Evolutionary conservation across 2,797 vertebrate genomes (phyloP), one percentile per base, ranked within the genome.

Genomic region (Enteromius unitaeniatus): DNA sequence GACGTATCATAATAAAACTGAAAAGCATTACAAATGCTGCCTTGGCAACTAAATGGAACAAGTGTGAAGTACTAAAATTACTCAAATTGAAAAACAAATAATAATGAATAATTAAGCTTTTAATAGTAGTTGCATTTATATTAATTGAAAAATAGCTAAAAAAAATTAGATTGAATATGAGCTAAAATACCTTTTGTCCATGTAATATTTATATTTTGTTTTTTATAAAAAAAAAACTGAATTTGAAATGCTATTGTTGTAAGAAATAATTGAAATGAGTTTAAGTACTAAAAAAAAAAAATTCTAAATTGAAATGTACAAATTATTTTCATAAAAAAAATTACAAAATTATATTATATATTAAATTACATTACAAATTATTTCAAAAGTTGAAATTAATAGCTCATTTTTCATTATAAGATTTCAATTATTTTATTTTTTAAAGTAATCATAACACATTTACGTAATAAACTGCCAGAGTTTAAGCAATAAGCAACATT

Each of bases 401-500:
- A 51, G 49, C 19, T 51, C 6, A 19, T 19, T 51, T 19, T 55
- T n/a, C 3, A 55, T n/a, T 10, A 55, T 51, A 51, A 51, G 49
- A n/a, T 53, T 53, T n/a, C 5, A 49, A 51, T 55, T 1, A 10
- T 28, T 28, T 64, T 3, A 3, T 64, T 31, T 26, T 28, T 62
- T 6, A 2, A 15, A 64, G 26, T 8, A 40, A 68, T 67, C 19
- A 11, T n/a, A 10, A 10, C 6, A 26, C 15, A 70, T 17, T 26
- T 26, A 47, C 40, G 6, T 26, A 14, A 23, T 26, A 74, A 17
- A 76, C n/a, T 26, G 40, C 47, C 17, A 64, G 37, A 1, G 3
- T 26, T 78, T 64, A 31, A 78, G 28, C 31, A 26, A 65, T 34
- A 79, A 79, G 62, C 45, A 69, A 79, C 11, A 47, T 17, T 26